Percentiles rank a stretch among this genome's conserved stretches.
phyloP scores from a whole-genome alignment of 2,888 invertebrate genomes.

The Helleia helle region DNA sequence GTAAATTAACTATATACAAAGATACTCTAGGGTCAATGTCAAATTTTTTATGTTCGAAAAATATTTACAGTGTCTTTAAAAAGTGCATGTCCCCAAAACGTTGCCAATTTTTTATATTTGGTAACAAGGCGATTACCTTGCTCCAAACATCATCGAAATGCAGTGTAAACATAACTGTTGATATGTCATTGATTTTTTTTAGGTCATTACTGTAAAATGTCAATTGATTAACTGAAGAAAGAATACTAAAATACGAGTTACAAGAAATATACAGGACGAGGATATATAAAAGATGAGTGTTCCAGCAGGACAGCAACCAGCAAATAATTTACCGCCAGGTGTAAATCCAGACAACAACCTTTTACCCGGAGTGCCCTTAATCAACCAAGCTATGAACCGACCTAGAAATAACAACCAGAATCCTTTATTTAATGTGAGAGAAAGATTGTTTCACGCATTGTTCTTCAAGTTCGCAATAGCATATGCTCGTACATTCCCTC shows the following conservation, averaged over 20 bases:
- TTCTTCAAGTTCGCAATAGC: slow-evolving; percentile 94
- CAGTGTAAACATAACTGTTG: slow-evolving; percentile 12
- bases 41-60: slow-evolving; percentile 19
- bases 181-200: slow-evolving; percentile 39
- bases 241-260: slow-evolving; percentile 7
- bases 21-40: slow-evolving; percentile 26
- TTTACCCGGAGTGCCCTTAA: slow-evolving; percentile 69
- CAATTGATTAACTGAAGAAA: slow-evolving; percentile 21
- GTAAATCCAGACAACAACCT: slow-evolving; percentile 69
- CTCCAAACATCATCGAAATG: not conserved
- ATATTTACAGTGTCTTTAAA: slow-evolving; percentile 7
- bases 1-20: slow-evolving; percentile 6
- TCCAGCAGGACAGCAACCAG: slow-evolving; percentile 45
- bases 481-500: slow-evolving; percentile 93
- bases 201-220: slow-evolving; percentile 41
- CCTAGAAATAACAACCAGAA: slow-evolving; percentile 79
- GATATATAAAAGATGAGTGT: slow-evolving; percentile 53
- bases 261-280: not conserved
- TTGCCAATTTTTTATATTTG: slow-evolving; percentile 19
- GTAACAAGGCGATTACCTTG: slow-evolving; percentile 2
- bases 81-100: slow-evolving; percentile 10
- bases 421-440: slow-evolving; percentile 88
- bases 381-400: slow-evolving; percentile 66
- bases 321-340: slow-evolving; percentile 62
- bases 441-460: slow-evolving; percentile 94